Conservation (phyloP, 1,140 invertebrate species). For the Drosophila elegans region DNA sequence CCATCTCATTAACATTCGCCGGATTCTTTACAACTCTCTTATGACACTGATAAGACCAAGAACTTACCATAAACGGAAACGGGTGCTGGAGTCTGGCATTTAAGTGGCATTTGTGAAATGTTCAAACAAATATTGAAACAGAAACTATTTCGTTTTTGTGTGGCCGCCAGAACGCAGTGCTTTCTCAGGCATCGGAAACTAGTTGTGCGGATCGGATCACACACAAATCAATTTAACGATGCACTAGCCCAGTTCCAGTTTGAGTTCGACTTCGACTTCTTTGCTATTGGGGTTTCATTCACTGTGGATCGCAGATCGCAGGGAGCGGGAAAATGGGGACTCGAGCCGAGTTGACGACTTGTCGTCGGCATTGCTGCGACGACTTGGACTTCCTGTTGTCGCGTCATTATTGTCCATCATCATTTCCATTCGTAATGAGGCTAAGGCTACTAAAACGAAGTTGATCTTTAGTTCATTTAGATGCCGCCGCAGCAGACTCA, state of each 20-base stretch:
- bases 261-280: conserved; percentile 27
- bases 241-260: conserved; percentile 75
- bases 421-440: conserved; percentile 83
- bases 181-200: conserved; percentile 75
- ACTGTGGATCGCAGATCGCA: conserved; percentile 30
- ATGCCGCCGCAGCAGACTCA: conserved; percentile 66
- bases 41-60: conserved; percentile 60
- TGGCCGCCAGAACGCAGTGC: conserved; percentile 24
- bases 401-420: conserved; percentile 84
- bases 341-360: conserved; percentile 40
- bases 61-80: conserved; percentile 70
- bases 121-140: conserved; percentile 59
- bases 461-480: conserved; percentile 80
- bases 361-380: conserved; percentile 48
- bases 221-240: conserved; percentile 83
- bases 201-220: conserved; percentile 56
- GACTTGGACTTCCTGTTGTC: conserved; percentile 80
- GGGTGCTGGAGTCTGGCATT: conserved; percentile 43
- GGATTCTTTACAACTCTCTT: conserved; percentile 76
- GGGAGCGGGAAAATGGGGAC: conserved; percentile 4
- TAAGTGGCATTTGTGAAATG: conserved; percentile 70
- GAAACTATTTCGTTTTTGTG: conserved; percentile 58
- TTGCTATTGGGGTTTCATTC: conserved; percentile 49
- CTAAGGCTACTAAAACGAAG: conserved; percentile 78
- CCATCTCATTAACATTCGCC: conserved; percentile 23